These are phyloP conservation scores for Cryptoprocta ferox DNA, from an alignment of 2,797 vertebrate species.

Conservation along the genomic window DNA sequence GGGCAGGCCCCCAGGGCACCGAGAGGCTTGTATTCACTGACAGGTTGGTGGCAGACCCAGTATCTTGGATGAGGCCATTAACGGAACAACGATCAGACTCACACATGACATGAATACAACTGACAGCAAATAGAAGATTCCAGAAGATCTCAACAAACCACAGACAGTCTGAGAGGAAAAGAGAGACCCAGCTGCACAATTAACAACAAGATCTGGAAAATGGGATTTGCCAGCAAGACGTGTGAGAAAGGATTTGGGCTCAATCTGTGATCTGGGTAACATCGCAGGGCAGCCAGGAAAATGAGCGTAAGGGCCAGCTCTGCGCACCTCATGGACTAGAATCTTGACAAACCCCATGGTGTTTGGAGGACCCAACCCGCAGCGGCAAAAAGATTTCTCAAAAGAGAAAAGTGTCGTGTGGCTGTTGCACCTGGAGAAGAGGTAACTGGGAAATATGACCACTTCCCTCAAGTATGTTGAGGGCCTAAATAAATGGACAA, in stretches of 20 bases:
- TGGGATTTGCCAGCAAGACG: neutral
- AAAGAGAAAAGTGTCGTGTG: neutral
- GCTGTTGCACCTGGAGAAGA: neutral
- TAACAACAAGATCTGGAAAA: constrained; percentile 17
- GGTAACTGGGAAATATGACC: neutral
- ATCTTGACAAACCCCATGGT: neutral
- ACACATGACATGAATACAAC: neutral
- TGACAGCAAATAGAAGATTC: neutral
- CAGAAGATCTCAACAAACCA: neutral
- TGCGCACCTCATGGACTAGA: rapidly evolving
- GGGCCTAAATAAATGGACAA: rapidly evolving
- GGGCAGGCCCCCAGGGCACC: neutral
- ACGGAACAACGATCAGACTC: neutral
- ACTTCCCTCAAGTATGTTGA: neutral
- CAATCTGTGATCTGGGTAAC: neutral
- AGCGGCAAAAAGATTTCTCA: neutral
- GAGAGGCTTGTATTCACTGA: neutral
- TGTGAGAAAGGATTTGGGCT: constrained; percentile 8
- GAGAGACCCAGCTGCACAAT: neutral
- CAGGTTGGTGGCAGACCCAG: neutral
- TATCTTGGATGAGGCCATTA: neutral
- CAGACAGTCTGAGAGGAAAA: constrained; percentile 1
- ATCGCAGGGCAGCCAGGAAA: neutral
- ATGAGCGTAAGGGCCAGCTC: neutral
- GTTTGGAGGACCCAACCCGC: neutral